Conservation (phyloP, 2,888 invertebrate genomes). For the Meiosimyza platycephala region DNA sequence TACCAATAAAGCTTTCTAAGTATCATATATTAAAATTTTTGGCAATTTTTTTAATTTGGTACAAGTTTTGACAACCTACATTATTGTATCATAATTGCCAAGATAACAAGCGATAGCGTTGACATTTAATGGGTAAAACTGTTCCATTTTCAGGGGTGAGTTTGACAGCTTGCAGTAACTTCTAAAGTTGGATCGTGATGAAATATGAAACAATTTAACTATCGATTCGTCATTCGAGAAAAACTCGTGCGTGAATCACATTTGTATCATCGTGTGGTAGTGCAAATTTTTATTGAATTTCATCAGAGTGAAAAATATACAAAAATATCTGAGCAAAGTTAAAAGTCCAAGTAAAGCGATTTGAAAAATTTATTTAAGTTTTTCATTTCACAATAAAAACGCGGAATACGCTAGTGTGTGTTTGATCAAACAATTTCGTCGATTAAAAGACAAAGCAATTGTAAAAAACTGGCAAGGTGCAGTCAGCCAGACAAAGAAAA, state of each 20-base stretch:
- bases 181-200: too few species aligned
- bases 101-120: too few species aligned
- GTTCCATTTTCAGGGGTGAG: too few species aligned
- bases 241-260: slow-evolving; percentile 41
- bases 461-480: slow-evolving; percentile 5
- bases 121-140: too few species aligned
- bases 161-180: too few species aligned
- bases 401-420: slow-evolving; percentile 37
- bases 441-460: slow-evolving; percentile 26
- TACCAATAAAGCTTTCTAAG: too few species aligned
- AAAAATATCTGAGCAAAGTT: slow-evolving; percentile 23
- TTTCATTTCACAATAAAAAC: slow-evolving; percentile 36
- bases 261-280: slow-evolving; percentile 36
- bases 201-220: too few species aligned
- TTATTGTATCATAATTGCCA: too few species aligned
- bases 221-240: slow-evolving; percentile 39
- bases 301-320: slow-evolving; percentile 38
- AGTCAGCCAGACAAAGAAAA: slow-evolving; percentile 14
- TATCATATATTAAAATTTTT: too few species aligned
- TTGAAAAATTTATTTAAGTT: slow-evolving; percentile 32
- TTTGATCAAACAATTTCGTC: not conserved
- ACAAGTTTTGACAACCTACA: too few species aligned
- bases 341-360: slow-evolving; percentile 29
- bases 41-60: too few species aligned
- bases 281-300: slow-evolving; percentile 41